Evolutionary conservation across 1,140 invertebrate species (phyloP), one percentile per base, ranked within the genome.

Genomic region (Bursaphelenchus mucronatus): DNA sequence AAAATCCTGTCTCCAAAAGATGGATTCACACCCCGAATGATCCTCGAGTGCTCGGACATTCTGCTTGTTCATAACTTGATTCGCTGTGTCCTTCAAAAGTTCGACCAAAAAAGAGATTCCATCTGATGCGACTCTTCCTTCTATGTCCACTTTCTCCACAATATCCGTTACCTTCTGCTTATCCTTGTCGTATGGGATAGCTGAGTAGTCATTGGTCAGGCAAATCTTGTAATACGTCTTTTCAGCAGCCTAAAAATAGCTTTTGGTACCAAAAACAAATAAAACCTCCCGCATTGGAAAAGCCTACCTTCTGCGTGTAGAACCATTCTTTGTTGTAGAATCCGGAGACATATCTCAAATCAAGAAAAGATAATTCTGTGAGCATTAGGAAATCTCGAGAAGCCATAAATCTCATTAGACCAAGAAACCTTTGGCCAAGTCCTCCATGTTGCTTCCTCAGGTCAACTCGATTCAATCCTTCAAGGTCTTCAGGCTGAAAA

Each of bases 21-120:
- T 62, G 8, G 75, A 43, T 7, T 49, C 57, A 54, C 73, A 75
- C 0, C 65, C 45, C 8, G 70, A 62, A n/a, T 30, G 19, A 8
- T 59, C 30, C 30, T 53, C 57, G 3, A 71, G 43, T 51, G 45
- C 61, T 2, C 69, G 6, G 17, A 74, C 17, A 19, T 55, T 59
- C 9, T 75, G 19, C 41, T 74, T 64, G 21, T 63, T 44, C n/a
- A 73, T 56, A 7, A 71, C 47, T 45, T 61, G 56, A 5, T 54
- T 19, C 17, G 52, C 61, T 8, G 46, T 47, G 30, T 45, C 61
- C 10, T 17, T 13, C 13, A 66, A 64, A 45, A 71, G 45, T 65
- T 71, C 70, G 46, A 71, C 70, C n/a, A 75, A 55, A 58, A 71
- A 71, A 8, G 70, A 70, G 7, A 75, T 72, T 13, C 73, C 68